phyloP scores from a whole-genome alignment of 1,140 invertebrate genomes.

The Diachasma alloeum region DNA sequence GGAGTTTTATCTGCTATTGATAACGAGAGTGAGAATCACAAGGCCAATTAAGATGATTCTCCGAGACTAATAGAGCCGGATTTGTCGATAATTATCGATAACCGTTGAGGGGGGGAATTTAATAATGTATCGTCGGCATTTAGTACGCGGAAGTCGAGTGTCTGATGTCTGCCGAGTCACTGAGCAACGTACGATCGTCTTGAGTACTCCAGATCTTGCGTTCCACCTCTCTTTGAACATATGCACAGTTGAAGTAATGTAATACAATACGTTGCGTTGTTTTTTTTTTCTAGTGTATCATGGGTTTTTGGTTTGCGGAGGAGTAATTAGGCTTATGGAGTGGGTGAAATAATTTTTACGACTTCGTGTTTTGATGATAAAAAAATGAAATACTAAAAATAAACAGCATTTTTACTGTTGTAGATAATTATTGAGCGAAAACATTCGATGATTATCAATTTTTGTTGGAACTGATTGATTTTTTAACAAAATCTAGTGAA shows the following conservation, averaged over 20 bases:
- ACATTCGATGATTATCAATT: too few species aligned
- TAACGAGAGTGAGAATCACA: neutral
- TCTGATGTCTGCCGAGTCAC: conserved; percentile 29
- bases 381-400: too few species aligned
- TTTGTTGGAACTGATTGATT: too few species aligned
- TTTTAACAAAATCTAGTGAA: too few species aligned
- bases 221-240: conserved; percentile 24
- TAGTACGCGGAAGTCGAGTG: neutral
- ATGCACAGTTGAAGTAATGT: neutral
- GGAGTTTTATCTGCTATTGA: neutral
- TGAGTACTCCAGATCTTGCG: conserved; percentile 23
- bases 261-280: neutral
- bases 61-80: neutral
- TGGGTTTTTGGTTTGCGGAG: neutral
- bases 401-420: too few species aligned
- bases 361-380: too few species aligned
- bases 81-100: neutral
- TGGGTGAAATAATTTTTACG: too few species aligned
- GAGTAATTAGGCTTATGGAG: too few species aligned
- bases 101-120: neutral
- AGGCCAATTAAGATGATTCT: neutral
- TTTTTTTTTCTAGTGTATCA: neutral
- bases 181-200: conserved; percentile 22
- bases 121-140: conserved; percentile 6
- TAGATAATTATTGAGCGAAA: too few species aligned